A percentile compares a stretch with the other conserved stretches of the same genome.
phyloP scores from a whole-genome alignment of 2,113 vertebrate genomes.

The Cercopithecus mona region DNA sequence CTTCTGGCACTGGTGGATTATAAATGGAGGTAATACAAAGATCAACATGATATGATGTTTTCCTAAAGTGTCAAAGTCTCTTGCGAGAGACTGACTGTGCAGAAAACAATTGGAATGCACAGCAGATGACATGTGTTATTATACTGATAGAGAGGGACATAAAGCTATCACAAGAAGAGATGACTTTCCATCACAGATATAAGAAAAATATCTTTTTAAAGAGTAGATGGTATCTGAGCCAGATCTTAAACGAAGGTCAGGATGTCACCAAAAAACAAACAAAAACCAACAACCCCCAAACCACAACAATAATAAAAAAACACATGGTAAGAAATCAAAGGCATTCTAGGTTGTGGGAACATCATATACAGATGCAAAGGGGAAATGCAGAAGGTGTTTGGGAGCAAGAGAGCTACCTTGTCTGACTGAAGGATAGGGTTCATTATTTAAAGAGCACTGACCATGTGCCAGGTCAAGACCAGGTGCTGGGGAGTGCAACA shows the following conservation, averaged over 20 bases:
- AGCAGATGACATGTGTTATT: not conserved
- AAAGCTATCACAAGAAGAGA: not conserved
- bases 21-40: not conserved
- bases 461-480: not conserved
- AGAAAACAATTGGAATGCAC: not conserved
- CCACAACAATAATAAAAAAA: too few relatives aligned
- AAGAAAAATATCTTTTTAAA: not conserved
- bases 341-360: not conserved
- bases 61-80: not conserved
- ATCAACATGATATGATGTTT: not conserved
- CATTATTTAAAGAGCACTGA: not conserved
- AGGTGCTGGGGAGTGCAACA: not conserved
- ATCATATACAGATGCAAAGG: not conserved
- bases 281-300: too few relatives aligned
- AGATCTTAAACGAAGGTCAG: not conserved
- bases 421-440: not conserved
- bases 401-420: not conserved
- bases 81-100: not conserved
- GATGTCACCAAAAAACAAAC: not conserved
- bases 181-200: not conserved
- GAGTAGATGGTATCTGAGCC: not conserved
- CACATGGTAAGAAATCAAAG: not conserved
- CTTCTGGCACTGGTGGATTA: not conserved
- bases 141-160: not conserved
- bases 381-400: not conserved